phyloP scores from a whole-genome alignment of 1,140 invertebrate genomes.

The Conopomorpha cramerella region DNA sequence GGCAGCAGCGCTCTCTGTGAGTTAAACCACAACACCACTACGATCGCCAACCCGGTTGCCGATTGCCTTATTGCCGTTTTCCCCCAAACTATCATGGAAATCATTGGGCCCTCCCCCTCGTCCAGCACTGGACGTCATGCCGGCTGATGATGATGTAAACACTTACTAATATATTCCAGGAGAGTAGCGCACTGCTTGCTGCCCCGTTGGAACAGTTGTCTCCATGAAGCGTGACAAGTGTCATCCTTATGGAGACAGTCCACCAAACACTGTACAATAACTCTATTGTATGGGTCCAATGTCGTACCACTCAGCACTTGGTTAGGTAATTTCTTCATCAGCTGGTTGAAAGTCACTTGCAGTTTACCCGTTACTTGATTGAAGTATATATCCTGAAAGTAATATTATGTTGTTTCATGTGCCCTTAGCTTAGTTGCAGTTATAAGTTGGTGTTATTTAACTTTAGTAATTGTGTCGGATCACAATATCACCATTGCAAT shows the following conservation, averaged over 20 bases:
- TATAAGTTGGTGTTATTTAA: no score
- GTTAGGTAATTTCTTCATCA: constrained; percentile 51
- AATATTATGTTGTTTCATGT: no score
- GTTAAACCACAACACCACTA: no score
- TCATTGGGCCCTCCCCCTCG: no score
- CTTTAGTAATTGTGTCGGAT: no score
- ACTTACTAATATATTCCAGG: constrained; percentile 43
- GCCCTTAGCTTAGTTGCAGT: no score
- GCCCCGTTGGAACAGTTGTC: constrained; percentile 41
- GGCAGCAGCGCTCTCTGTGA: no score
- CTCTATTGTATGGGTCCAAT: constrained; percentile 31
- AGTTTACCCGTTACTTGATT: constrained; percentile 40
- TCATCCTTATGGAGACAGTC: constrained; percentile 35
- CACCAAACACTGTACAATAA: constrained; percentile 30
- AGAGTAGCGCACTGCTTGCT: constrained; percentile 43
- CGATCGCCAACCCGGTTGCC: no score
- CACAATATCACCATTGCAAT: background rate
- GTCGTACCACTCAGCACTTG: constrained; percentile 30
- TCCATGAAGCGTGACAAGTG: constrained; percentile 46
- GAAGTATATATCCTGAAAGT: constrained; percentile 47
- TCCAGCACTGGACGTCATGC: no score
- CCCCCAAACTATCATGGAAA: no score
- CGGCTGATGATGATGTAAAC: no score
- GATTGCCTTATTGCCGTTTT: no score
- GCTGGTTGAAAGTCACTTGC: constrained; percentile 49